Percentiles rank a stretch among this genome's conserved stretches.
Evolutionary conservation across 2,113 vertebrate species (phyloP).

Genomic region (Ceyx margarethae): DNA sequence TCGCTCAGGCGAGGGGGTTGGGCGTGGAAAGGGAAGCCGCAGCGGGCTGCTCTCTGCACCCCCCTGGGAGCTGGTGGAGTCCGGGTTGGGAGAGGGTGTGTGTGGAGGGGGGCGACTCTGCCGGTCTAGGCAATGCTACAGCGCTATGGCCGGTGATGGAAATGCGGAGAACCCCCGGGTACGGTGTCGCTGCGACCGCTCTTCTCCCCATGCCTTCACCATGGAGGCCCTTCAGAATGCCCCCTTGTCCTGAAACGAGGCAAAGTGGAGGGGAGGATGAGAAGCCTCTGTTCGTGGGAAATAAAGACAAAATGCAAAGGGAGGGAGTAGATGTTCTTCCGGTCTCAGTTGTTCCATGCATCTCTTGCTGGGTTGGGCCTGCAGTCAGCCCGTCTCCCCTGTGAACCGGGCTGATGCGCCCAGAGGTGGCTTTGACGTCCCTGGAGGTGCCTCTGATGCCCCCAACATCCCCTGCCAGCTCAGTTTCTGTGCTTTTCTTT

Average conservation of each 20-base stretch:
- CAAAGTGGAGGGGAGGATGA: fast-evolving
- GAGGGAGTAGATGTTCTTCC: neutral
- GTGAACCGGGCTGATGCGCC: fast-evolving
- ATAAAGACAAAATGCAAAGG: neutral
- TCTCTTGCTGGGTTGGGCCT: neutral
- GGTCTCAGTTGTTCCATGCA: fast-evolving
- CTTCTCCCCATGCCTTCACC: fast-evolving
- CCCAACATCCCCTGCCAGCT: too few species aligned
- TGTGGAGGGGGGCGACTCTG: fast-evolving
- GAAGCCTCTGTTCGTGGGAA: neutral
- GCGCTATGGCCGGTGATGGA: neutral
- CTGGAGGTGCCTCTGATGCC: too few species aligned
- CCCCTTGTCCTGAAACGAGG: neutral
- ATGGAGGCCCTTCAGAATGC: neutral
- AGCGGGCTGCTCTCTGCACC: too few species aligned
- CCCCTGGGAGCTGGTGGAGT: neutral
- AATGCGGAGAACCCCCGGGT: fast-evolving
- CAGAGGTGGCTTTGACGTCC: too few species aligned
- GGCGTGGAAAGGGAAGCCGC: too few species aligned
- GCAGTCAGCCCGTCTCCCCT: too few species aligned
- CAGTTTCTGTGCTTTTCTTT: too few species aligned
- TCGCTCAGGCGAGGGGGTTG: neutral
- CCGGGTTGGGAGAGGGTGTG: fast-evolving
- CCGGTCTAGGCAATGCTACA: fast-evolving
- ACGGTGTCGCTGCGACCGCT: fast-evolving